Evolutionary conservation across 2,113 vertebrate genomes (phyloP), one percentile per base, ranked within the genome.

Genomic region (Microcebus jonahi): DNA sequence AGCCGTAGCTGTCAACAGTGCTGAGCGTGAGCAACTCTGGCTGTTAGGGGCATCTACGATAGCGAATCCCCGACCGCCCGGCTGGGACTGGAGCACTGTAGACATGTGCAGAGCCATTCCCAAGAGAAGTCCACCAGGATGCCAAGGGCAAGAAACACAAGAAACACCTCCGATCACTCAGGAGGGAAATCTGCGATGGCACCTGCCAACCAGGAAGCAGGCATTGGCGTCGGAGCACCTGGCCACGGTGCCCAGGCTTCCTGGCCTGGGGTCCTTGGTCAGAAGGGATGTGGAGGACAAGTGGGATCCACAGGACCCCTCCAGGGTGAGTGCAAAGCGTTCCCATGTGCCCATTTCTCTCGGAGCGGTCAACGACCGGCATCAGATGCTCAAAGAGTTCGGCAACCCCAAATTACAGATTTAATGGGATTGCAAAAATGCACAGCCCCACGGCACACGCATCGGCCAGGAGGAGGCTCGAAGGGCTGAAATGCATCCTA

Each of bases 361-460:
- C 12, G 29, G 31, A 2, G 21, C 5, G 27, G 55, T 67, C 65
- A 25, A 48, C 18, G 80, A 55, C 42, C 5, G 31, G 71, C 39
- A 31, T n/a, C 50, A 14, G 55, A 11, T 14, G n/a, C 50, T 67
- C 89, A 27, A 63, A 83, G 34, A 92, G 42, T 27, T 4, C 53
- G 18, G 27, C 11, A 14, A 59, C 8, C 39, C 71, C n/a, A 2
- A 39, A 18, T 3, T 20, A 45, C 20, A n/a, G 45, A 29, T 1
- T 12, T 25, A 7, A 21, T n/a, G 55, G 36, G 48, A 71, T 0
- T 11, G 3, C 29, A 12, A 12, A 36, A 13, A 57, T 0, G 8
- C 21, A 8, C 2, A 5, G 31, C 4, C 8, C 23, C 23, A 0
- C 36, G 0, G 2, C 29, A 23, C 2, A 39, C 2, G 1, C 45